These are phyloP conservation scores for Poeciliopsis gracilis DNA, from an alignment of 2,797 vertebrate genomes.

Conservation along the genomic window DNA sequence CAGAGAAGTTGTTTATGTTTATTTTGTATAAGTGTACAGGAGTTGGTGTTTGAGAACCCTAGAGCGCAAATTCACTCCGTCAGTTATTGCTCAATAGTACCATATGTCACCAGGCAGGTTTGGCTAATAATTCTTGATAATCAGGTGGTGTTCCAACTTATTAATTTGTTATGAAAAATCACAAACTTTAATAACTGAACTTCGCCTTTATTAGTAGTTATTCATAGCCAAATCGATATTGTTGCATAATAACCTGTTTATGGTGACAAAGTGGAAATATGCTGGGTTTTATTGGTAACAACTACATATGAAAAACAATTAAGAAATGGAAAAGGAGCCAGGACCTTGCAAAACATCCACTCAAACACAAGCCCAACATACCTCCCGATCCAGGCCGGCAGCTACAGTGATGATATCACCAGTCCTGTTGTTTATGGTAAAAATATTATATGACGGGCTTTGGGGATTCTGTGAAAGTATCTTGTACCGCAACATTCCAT, in stretches of 20 bases:
- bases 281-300: not conserved
- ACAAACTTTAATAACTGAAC: not conserved
- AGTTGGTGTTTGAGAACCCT: not conserved
- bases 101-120: not conserved
- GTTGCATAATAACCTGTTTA: not conserved
- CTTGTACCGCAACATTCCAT: constrained; percentile 97
- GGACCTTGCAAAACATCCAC: constrained; percentile 13
- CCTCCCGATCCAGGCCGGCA: constrained; percentile 96
- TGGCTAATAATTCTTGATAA: not conserved
- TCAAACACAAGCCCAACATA: constrained; percentile 56
- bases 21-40: not conserved
- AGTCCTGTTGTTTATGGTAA: constrained; percentile 98
- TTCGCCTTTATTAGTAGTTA: not conserved
- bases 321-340: not conserved
- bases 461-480: constrained; percentile 95
- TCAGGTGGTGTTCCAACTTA: not conserved
- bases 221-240: not conserved
- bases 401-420: constrained; percentile 97
- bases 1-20: not conserved
- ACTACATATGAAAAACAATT: not conserved
- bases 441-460: constrained; percentile 95
- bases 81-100: not conserved
- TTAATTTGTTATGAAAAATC: not conserved
- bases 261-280: not conserved
- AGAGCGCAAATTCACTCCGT: not conserved